Percentiles rank a stretch among this genome's conserved stretches.
phyloP scores from a whole-genome alignment of 2,797 vertebrate genomes.

The Malurus splendens region DNA sequence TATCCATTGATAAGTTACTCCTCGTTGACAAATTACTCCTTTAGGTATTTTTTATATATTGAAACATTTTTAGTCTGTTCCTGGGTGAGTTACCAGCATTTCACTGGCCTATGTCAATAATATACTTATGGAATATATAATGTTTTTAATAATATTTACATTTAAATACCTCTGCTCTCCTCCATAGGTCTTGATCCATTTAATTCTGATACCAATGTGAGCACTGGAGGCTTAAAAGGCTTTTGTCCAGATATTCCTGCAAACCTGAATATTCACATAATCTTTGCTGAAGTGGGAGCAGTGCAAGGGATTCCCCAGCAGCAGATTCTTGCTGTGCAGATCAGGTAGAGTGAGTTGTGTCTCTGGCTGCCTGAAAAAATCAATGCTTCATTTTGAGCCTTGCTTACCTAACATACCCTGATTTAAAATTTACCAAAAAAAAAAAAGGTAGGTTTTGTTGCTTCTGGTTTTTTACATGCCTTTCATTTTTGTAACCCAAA shows the following conservation, averaged over 20 bases:
- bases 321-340: constrained; percentile 78
- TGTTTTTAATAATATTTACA: neutral
- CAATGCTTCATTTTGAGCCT: neutral
- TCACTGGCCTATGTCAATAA: neutral
- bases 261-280: constrained; percentile 77
- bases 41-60: neutral
- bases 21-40: neutral
- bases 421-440: neutral
- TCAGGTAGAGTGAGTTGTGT: constrained; percentile 72
- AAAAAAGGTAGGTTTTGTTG: neutral
- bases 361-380: neutral
- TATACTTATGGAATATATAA: neutral
- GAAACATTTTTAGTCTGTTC: neutral
- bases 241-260: constrained; percentile 79
- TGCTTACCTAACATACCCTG: neutral
- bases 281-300: constrained; percentile 66
- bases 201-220: neutral
- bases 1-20: neutral
- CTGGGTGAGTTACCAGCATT: neutral
- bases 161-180: neutral
- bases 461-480: neutral
- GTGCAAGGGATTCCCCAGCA: constrained; percentile 74
- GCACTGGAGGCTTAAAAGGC: constrained; percentile 14
- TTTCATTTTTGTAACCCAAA: neutral
- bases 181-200: constrained; percentile 16